Base-by-base conservation (phyloP, 2,888 invertebrate genomes). In the Zygogramma bicolorata region DNA sequence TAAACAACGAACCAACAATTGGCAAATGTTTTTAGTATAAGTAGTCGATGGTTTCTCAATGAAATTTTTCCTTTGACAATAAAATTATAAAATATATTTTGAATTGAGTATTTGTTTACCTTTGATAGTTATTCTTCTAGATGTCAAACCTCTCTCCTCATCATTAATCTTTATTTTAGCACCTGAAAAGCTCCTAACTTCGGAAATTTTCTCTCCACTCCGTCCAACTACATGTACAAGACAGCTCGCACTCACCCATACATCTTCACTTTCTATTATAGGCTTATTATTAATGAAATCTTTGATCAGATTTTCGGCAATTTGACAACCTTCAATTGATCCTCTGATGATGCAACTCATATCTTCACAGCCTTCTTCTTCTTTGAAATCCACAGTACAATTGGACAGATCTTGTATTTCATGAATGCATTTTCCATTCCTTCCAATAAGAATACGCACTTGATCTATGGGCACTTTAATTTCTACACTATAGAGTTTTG, bases 191-290 rank as follows among this genome's bases (percentile, higher is more conserved):
- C 91, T 91, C 71, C 92, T 91, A 68, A 97, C 94, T 58, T 92
- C 89, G 63, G 90, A 90, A 65, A 96, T 91, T 53, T 88, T 91
- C 66, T 93, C 93, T 0, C 95, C 95, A 65, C 92, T 91, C 62
- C 91, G 88, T 0, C 95, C 96, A 80, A 95, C 94, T 65, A 97
- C 92, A 82, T 91, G 90, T 1, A 93, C 93, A 63, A 92, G 90
- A 25, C 92, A 88, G 85, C 89, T 90, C 62, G 89, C 87, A 0
- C 95, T 93, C 1, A 96, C 91, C 71, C 87, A 88, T 58, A 94
- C 88, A 74, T 90, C 92, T 65, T 92, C 91, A n/a, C 91, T 90
- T 34, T 92, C 89, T 34, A 94, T 89, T 0, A 90, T 84, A 0
- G 95, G 93, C 80, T 94, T 92, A 79, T 92, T 92, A 0, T 73